Evolutionary conservation across 2,113 vertebrate genomes (phyloP).

Genomic region (Serinus canaria): DNA sequence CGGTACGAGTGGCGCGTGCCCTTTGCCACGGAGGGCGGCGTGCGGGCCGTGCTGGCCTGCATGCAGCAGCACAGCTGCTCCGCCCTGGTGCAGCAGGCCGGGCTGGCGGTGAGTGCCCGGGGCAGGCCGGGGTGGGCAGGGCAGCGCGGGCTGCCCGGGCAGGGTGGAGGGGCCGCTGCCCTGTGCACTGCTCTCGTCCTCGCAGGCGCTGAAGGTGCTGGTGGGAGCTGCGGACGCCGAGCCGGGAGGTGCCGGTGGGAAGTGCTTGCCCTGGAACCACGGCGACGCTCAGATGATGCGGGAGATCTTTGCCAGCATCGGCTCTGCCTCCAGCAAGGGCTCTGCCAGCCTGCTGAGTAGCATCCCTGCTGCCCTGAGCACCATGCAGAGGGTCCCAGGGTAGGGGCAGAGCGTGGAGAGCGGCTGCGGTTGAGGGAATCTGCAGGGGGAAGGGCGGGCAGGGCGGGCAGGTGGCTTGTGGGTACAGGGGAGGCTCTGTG

Average conservation of each 20-base stretch:
- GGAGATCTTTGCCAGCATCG: constrained; percentile 95
- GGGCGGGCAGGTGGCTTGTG: background rate
- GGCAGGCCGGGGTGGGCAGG: fast-evolving
- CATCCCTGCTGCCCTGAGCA: constrained; percentile 82
- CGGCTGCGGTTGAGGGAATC: fast-evolving
- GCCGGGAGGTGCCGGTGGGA: constrained; percentile 57
- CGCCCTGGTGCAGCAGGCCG: constrained; percentile 84
- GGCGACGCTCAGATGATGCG: constrained; percentile 87
- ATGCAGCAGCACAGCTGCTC: constrained; percentile 84
- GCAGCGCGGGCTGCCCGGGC: fast-evolving
- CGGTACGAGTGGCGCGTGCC: constrained; percentile 84
- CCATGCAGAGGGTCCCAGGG: constrained; percentile 84
- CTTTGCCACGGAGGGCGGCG: constrained; percentile 90
- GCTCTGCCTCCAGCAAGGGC: constrained; percentile 83
- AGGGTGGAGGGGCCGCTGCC: fast-evolving
- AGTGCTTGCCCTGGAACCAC: constrained; percentile 70
- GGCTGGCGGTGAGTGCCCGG: constrained; percentile 80
- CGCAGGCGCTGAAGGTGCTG: constrained; percentile 87
- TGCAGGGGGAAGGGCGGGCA: fast-evolving
- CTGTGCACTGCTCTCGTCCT: background rate
- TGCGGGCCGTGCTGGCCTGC: constrained; percentile 85
- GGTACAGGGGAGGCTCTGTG: background rate
- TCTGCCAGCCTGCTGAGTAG: constrained; percentile 79
- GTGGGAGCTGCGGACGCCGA: constrained; percentile 84
- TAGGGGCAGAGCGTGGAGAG: constrained; percentile 20